Evolutionary conservation across 2,113 vertebrate genomes (phyloP).

Genomic region (Hyaena hyaena): DNA sequence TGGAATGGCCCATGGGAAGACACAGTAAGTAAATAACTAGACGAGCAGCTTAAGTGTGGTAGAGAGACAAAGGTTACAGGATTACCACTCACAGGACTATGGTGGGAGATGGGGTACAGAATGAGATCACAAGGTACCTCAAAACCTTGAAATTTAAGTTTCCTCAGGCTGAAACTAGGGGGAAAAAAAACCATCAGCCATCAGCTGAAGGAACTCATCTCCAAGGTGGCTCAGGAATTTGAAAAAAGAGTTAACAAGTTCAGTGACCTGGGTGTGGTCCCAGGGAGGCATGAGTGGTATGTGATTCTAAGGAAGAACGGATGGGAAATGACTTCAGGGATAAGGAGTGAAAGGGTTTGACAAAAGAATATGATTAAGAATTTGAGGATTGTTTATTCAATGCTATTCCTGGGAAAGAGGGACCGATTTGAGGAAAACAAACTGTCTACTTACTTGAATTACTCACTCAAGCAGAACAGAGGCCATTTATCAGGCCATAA

Average conservation of each 20-base stretch:
- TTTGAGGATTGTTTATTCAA: neutral
- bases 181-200: neutral
- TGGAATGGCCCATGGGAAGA: neutral
- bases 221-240: neutral
- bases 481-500: slow-evolving; percentile 51
- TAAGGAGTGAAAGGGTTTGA: neutral
- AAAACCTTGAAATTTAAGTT: neutral
- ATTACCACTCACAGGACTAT: neutral
- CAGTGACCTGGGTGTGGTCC: slow-evolving; percentile 17
- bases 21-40: neutral
- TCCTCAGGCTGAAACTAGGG: neutral
- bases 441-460: slow-evolving; percentile 29
- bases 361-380: neutral
- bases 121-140: neutral
- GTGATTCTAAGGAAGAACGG: neutral
- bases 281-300: slow-evolving; percentile 23
- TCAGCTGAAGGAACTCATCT: neutral
- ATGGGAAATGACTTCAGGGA: neutral
- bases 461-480: neutral
- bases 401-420: neutral
- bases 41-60: neutral
- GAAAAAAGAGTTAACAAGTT: neutral
- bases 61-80: neutral
- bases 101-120: too few species aligned
- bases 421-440: slow-evolving; percentile 8